A percentile compares a stretch with the other conserved stretches of the same genome.
These are phyloP conservation scores for Etia nguti DNA, from an alignment of 2,113 vertebrate species.

Conservation along the genomic window DNA sequence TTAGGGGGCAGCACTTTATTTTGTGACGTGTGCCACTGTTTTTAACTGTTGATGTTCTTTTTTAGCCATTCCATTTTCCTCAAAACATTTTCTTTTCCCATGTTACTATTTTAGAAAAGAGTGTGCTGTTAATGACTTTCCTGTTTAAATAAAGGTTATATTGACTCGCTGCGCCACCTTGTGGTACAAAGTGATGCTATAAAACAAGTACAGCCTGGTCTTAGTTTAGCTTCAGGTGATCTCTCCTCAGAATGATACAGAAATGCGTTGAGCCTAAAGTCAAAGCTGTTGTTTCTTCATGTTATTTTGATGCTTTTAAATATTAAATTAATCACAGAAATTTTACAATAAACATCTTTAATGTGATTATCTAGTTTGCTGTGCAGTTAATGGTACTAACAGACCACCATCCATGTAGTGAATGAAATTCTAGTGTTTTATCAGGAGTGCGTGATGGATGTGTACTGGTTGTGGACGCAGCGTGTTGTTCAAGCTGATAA, in stretches of 20 bases:
- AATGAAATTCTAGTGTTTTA: not conserved
- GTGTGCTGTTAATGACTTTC: fast-evolving
- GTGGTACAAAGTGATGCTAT: not conserved
- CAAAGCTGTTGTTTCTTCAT: not conserved
- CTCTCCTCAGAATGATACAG: not conserved
- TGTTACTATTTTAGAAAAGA: not conserved
- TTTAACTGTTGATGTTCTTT: not conserved
- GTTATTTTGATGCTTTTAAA: not conserved
- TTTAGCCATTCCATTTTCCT: not conserved
- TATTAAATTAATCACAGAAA: not conserved
- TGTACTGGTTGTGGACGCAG: fast-evolving
- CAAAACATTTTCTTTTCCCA: not conserved
- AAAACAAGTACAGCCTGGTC: not conserved
- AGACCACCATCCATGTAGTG: not conserved
- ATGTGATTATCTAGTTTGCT: not conserved
- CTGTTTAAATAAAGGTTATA: not conserved
- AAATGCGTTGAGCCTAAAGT: not conserved
- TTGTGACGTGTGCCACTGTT: not conserved
- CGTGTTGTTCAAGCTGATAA: fast-evolving
- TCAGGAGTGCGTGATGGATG: not conserved
- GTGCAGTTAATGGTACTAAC: not conserved
- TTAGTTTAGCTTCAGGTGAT: not conserved
- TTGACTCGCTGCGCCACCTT: not conserved
- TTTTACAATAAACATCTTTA: not conserved
- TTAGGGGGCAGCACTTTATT: not conserved